phyloP scores from a whole-genome alignment of 1,140 invertebrate species.

The Tetragnatha versicolor region DNA sequence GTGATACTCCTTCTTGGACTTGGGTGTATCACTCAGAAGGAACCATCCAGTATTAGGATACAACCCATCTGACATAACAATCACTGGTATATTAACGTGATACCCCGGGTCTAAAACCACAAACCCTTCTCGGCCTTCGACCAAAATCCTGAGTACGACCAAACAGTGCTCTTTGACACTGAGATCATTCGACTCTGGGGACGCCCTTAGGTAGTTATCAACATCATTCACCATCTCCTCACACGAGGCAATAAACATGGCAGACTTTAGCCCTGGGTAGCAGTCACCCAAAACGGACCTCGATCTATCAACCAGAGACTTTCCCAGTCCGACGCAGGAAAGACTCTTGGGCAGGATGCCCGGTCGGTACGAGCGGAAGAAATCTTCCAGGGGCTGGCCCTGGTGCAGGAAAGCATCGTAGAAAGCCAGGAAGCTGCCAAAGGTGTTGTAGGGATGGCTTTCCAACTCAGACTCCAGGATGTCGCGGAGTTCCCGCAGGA shows the following conservation, averaged over 20 bases:
- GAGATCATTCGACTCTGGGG: slow-evolving; percentile 60
- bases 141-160: slow-evolving; percentile 77
- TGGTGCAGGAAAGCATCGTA: slow-evolving; percentile 64
- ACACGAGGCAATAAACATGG: slow-evolving; percentile 77
- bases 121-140: slow-evolving; percentile 76
- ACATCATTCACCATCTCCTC: slow-evolving; percentile 73
- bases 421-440: slow-evolving; percentile 76
- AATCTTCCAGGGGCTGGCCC: slow-evolving; percentile 70
- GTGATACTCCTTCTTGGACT: slow-evolving; percentile 80
- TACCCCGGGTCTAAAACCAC: slow-evolving; percentile 88
- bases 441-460: slow-evolving; percentile 83
- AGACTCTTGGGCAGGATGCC: slow-evolving; percentile 78
- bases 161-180: slow-evolving; percentile 88
- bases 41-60: slow-evolving; percentile 92
- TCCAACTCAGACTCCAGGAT: slow-evolving; percentile 75
- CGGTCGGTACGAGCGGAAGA: slow-evolving; percentile 78
- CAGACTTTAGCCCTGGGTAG: slow-evolving; percentile 71
- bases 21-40: slow-evolving; percentile 76
- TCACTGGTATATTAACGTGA: slow-evolving; percentile 83
- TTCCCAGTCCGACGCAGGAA: slow-evolving; percentile 85
- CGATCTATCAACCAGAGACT: slow-evolving; percentile 73
- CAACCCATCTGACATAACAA: slow-evolving; percentile 82
- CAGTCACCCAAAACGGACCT: slow-evolving; percentile 68
- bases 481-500: slow-evolving; percentile 77
- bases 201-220: slow-evolving; percentile 54